Percentiles rank a stretch among this genome's conserved stretches.
Conservation (phyloP, 1,140 invertebrate genomes). For the Drosophila mauritiana region DNA sequence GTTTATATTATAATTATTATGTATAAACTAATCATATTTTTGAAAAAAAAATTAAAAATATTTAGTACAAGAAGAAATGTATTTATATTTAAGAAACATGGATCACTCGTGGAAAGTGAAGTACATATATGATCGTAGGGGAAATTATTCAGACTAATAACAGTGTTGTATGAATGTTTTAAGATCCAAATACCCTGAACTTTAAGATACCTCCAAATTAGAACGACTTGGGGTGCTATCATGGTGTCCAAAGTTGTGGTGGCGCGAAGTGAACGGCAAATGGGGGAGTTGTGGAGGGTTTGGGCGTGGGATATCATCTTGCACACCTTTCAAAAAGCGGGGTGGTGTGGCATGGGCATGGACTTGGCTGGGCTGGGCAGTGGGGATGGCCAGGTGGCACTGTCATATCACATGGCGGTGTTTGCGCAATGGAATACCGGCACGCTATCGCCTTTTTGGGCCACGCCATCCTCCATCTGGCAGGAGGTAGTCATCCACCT, state of each 20-base stretch:
- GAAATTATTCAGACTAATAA: too few relatives aligned
- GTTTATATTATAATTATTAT: too few relatives aligned
- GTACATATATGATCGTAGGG: too few relatives aligned
- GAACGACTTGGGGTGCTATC: neutral
- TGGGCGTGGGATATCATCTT: slow-evolving; percentile 46
- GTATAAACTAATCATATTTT: too few relatives aligned
- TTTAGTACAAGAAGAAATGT: too few relatives aligned
- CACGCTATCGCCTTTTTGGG: slow-evolving; percentile 56
- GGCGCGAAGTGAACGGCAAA: slow-evolving; percentile 12
- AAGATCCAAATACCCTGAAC: too few relatives aligned
- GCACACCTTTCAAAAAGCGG: slow-evolving; percentile 48
- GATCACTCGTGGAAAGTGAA: too few relatives aligned
- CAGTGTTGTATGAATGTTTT: too few relatives aligned
- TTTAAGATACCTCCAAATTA: too few relatives aligned
- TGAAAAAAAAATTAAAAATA: too few relatives aligned
- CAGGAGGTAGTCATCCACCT: slow-evolving; percentile 15
- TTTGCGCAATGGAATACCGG: slow-evolving; percentile 71
- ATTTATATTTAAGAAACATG: too few relatives aligned
- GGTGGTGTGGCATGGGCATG: slow-evolving; percentile 20
- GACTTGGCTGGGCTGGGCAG: slow-evolving; percentile 13
- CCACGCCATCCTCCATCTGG: slow-evolving; percentile 15
- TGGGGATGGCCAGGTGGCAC: slow-evolving; percentile 41
- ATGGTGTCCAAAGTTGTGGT: slow-evolving; percentile 6
- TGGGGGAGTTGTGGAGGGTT: slow-evolving; percentile 18
- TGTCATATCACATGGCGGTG: slow-evolving; percentile 76